A percentile compares a stretch with the other conserved stretches of the same genome.
phyloP scores from a whole-genome alignment of 2,113 vertebrate genomes.

The Apaloderma vittatum region DNA sequence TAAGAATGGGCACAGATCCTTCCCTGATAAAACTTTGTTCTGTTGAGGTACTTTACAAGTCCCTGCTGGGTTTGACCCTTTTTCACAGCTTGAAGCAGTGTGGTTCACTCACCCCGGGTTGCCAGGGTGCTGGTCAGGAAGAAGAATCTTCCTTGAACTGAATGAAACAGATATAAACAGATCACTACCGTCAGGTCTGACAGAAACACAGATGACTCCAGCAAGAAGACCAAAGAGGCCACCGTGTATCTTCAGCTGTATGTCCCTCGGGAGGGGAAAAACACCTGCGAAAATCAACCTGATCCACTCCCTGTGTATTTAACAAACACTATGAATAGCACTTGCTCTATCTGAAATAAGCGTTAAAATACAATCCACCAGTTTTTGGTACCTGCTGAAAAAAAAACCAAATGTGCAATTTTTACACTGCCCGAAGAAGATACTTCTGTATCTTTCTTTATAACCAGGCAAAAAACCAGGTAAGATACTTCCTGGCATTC shows the following conservation, averaged over 20 bases:
- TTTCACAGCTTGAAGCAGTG: neutral
- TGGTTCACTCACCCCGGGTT: rapidly evolving
- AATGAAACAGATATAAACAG: rapidly evolving
- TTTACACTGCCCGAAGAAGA: neutral
- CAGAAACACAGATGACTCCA: neutral
- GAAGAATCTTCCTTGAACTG: neutral
- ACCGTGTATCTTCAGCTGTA: neutral
- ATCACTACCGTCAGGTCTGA: neutral
- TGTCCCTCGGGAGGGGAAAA: neutral
- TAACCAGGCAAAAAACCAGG: neutral
- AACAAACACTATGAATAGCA: neutral
- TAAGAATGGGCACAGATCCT: rapidly evolving
- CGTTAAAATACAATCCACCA: too few relatives aligned
- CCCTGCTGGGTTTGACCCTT: neutral
- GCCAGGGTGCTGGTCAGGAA: neutral
- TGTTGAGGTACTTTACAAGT: rapidly evolving
- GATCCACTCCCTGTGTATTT: neutral
- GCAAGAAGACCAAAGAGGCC: neutral
- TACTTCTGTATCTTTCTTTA: neutral
- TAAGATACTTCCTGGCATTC: constrained; percentile 1
- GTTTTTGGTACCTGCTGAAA: neutral
- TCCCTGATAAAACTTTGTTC: neutral
- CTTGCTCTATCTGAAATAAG: neutral
- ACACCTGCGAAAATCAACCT: neutral
- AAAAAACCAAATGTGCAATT: neutral